A percentile compares a stretch with the other conserved stretches of the same genome.
Conservation (phyloP, 2,797 vertebrate genomes). For the Channallabes apus region DNA sequence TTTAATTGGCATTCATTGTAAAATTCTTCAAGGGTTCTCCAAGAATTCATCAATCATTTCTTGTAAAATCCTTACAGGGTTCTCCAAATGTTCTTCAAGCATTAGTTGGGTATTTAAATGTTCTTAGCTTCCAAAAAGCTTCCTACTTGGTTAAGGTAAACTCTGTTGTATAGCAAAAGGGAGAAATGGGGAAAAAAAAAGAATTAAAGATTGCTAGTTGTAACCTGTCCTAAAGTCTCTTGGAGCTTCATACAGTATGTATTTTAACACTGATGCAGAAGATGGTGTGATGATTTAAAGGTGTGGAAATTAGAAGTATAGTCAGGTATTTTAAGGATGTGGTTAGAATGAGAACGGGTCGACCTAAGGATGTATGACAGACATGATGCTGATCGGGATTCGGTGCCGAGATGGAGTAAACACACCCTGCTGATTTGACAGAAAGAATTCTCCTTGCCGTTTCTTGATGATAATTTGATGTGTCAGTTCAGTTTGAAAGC, state of each 20-base stretch:
- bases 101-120: too few relatives aligned
- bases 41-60: too few relatives aligned
- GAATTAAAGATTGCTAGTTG: too few relatives aligned
- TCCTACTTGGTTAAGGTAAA: too few relatives aligned
- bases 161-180: too few relatives aligned
- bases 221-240: too few relatives aligned
- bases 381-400: background rate
- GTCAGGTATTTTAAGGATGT: background rate
- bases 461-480: background rate
- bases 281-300: background rate
- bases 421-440: slow-evolving; percentile 10
- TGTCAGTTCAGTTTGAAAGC: background rate
- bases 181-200: too few relatives aligned
- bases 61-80: too few relatives aligned
- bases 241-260: background rate
- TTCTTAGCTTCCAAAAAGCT: too few relatives aligned
- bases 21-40: too few relatives aligned
- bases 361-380: background rate
- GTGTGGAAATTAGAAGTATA: background rate
- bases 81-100: too few relatives aligned
- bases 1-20: too few relatives aligned
- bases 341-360: background rate
- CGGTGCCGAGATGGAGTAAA: background rate
- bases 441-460: background rate
- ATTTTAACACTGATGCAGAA: background rate